Base-by-base conservation (phyloP, 1,140 invertebrate species). In the Drosophila bipectinata region DNA sequence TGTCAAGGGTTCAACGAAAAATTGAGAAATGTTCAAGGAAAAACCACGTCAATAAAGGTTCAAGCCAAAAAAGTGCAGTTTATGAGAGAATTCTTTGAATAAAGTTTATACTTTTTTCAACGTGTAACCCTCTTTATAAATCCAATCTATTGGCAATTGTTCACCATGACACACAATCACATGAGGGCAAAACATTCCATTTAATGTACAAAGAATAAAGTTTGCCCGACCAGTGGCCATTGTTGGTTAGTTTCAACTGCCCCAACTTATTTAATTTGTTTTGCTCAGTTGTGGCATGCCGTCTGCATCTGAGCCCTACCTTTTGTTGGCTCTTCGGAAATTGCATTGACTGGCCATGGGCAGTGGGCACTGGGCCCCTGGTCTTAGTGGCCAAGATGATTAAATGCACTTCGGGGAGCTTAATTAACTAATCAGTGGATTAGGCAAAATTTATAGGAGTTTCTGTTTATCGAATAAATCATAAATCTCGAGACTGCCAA, bases 231-330 rank as follows among this genome's bases (percentile, higher is more conserved):
- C 66, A 68, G 18, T n/a, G 63, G 41, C 63, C 41, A 69, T 68
- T 71, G 61, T 57, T 57, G 63, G 32, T 12, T 39, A 18, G 39
- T 24, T 30, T 45, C 37, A 37, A 8, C 26, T 32, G 39, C 14
- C 69, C n/a, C 67, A 66, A 57, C 67, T 71, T 71, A 71, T 69
- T 71, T 69, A 71, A 71, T 71, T 71, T 71, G 66, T 69, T 69
- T 56, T 24, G 67, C 34, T 44, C 41, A 15, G 41, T 44, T 57
- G 66, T 41, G 63, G 32, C 63, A 48, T 69, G 15, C 44, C 28
- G 32, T 8, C n/a, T 57, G 67, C 67, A 69, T 52, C 67, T 66
- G 63, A 39, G 34, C 51, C 15, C 58, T 8, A 14, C 12, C 24
- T 64, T 59, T 52, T 64, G 60, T 39, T 62, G 64, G 51, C 44